Evolutionary conservation across 1,140 invertebrate genomes (phyloP).

Genomic region (Myzus persicae): DNA sequence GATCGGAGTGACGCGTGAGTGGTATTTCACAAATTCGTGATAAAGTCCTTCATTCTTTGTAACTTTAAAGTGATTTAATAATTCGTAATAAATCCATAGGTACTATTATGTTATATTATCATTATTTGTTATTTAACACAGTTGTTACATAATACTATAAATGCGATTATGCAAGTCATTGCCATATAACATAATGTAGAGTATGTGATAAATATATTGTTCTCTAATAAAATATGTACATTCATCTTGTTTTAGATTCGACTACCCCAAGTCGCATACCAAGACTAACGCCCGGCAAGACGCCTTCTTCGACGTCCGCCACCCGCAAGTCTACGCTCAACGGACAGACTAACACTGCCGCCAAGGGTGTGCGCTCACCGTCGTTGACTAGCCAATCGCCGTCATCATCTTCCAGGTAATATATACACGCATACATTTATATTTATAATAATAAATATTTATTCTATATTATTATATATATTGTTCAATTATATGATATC

Average conservation of each 20-base stretch:
- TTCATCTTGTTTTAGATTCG: slow-evolving; percentile 68
- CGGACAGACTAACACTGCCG: slow-evolving; percentile 62
- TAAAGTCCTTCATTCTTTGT: too few relatives aligned
- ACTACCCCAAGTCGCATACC: slow-evolving; percentile 65
- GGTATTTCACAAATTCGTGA: too few relatives aligned
- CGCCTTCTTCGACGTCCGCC: slow-evolving; percentile 63
- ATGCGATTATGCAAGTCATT: neutral
- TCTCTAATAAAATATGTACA: neutral
- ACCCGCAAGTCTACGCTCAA: slow-evolving; percentile 64
- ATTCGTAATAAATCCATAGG: neutral
- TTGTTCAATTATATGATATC: neutral
- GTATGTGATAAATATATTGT: neutral
- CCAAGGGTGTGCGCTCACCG: slow-evolving; percentile 67
- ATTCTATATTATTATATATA: neutral
- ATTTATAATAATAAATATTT: neutral
- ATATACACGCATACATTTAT: neutral
- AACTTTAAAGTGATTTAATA: too few relatives aligned
- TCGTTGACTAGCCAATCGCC: slow-evolving; percentile 70
- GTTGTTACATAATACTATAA: neutral
- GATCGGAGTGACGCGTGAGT: neutral
- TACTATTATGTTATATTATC: too few relatives aligned
- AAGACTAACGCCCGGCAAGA: slow-evolving; percentile 61
- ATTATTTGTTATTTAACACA: too few relatives aligned
- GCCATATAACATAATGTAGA: neutral
- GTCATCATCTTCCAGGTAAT: slow-evolving; percentile 69